Conservation (phyloP, 1,140 invertebrate species). For the Drosophila baimaii region DNA sequence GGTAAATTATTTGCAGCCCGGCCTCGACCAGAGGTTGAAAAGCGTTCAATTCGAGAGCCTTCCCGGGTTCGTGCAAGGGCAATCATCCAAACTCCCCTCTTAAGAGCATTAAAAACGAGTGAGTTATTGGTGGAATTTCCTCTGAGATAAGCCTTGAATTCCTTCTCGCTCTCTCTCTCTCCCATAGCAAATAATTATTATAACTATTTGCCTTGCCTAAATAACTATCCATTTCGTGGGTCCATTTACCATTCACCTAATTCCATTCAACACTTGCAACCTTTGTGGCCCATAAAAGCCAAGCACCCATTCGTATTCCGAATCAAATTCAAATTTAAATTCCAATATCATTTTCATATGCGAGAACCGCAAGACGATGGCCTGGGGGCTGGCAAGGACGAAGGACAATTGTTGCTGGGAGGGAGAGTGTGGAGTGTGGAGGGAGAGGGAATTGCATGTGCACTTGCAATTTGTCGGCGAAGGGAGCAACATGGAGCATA, state of each 20-base stretch:
- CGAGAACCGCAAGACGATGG: background rate
- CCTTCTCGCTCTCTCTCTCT: background rate
- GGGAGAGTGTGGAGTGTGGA: background rate
- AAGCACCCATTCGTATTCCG: conserved; percentile 17
- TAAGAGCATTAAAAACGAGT: background rate
- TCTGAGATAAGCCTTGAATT: background rate
- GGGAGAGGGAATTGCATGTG: conserved; percentile 45
- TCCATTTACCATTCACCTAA: background rate
- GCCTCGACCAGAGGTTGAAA: conserved; percentile 2
- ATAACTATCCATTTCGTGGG: background rate
- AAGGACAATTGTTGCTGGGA: conserved; percentile 41
- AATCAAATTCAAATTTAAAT: conserved; percentile 42
- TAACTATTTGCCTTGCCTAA: too few species aligned
- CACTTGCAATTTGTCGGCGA: conserved; percentile 51
- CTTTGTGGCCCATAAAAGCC: background rate
- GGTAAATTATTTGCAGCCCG: conserved; percentile 6
- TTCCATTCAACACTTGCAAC: conserved; percentile 13
- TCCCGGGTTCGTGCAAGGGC: conserved; percentile 12
- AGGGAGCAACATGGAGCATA: conserved; percentile 46
- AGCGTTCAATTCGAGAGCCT: conserved; percentile 4
- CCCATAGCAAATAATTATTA: background rate
- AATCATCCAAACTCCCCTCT: background rate
- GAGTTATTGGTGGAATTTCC: background rate
- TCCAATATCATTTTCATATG: conserved; percentile 32
- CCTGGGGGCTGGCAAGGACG: conserved; percentile 16